Conservation (phyloP, 2,113 vertebrate genomes). For the Amblyornis subalaris region DNA sequence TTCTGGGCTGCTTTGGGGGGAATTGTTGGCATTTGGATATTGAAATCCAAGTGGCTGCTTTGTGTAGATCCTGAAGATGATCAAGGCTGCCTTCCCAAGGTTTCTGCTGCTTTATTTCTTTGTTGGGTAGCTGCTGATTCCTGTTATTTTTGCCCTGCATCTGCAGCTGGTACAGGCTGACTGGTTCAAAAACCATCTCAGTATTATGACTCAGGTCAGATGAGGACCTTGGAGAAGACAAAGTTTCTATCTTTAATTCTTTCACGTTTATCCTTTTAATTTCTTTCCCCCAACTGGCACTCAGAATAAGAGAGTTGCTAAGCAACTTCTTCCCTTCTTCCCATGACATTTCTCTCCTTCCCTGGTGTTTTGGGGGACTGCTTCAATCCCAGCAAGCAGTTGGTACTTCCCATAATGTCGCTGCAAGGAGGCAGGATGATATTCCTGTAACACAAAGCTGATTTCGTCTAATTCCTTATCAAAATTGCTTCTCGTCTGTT, state of each 20-base stretch:
- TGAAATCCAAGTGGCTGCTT: neutral
- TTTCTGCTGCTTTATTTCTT: neutral
- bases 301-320: neutral
- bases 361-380: neutral
- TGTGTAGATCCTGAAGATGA: neutral
- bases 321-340: neutral
- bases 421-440: fast-evolving
- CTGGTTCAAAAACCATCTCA: neutral
- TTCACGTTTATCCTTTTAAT: neutral
- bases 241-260: neutral
- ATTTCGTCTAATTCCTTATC: neutral
- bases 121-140: neutral
- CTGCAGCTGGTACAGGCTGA: neutral
- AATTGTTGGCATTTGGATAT: neutral
- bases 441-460: neutral
- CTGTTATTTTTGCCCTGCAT: neutral
- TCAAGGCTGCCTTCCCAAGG: neutral
- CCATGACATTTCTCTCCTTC: neutral
- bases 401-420: neutral
- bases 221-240: neutral
- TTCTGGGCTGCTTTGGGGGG: neutral
- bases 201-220: neutral
- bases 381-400: neutral
- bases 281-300: neutral
- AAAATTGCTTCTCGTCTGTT: neutral